Evolutionary conservation across 1,140 invertebrate genomes (phyloP), one percentile per base, ranked within the genome.

Genomic region (Macrocentrus cingulum): DNA sequence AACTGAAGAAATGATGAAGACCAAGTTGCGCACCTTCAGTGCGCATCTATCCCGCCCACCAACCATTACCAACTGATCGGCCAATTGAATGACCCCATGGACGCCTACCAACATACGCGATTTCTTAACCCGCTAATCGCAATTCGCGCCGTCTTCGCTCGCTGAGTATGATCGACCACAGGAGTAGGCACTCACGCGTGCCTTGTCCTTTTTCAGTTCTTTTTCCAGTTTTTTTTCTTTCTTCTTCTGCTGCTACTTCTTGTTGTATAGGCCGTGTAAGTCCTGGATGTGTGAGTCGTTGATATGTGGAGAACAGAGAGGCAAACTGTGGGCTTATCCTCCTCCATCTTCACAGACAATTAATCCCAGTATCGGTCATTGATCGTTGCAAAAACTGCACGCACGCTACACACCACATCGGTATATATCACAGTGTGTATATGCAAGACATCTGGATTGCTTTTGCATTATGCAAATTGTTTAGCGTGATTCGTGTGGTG

Each of bases 1-100:
- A 16, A 46, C 15, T n/a, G 34, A 48, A 49, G 45, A 39, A 39
- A 49, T 23, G 62, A 67, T 61, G 59, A 34, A 49, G 62, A 52
- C 63, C 61, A 68, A 71, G 62, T 71, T 63, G 72, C 74, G 72
- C 74, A 75, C 66, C 66, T 61, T 29, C 51, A 65, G 56, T 52
- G 70, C 72, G 74, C 75, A 76, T 69, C 66, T 67, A 54, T 61
- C 69, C 67, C 71, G 70, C 77, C 77, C 75, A 79, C 70, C 77
- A 64, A 78, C 77, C 75, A 78, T 78, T 77, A 78, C 68, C 71
- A 44, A 50, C 56, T 66, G 70, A 72, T 73, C 74, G 67, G 62
- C 77, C 77, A 79, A 79, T 79, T 76, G 73, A 70, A 64, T 64
- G 66, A 68, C 66, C 71, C 61, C 68, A 69, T 74, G 57, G 68